Evolutionary conservation across 2,888 invertebrate genomes (phyloP), one percentile per base, ranked within the genome.

Genomic region (Gastracanthus pulcherrimus): DNA sequence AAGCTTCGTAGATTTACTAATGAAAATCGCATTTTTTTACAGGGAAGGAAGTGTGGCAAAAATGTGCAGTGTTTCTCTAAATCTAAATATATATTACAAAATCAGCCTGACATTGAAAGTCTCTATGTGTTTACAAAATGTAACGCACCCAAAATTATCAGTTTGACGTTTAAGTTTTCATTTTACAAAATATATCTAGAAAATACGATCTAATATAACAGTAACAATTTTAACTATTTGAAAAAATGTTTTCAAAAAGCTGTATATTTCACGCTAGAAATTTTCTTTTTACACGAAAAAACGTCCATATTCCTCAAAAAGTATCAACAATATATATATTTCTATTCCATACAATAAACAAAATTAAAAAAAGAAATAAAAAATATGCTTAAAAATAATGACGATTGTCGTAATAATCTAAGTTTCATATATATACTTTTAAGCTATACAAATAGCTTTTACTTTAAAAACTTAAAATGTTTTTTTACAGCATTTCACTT

Each of bases 361-460:
- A 62, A 45, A 62, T 62, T 45, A 74, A 64, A 75, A 75, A 62
- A 19, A 19, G 26, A 62, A 48, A 64, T 66, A 66, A 51, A 76
- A 76, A 76, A 66, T 64, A 36, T 9, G 3, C 75, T 76, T 76
- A 66, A 64, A 62, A 29, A 38, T 55, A 66, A 76, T 55, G 66
- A 76, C 75, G 75, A 38, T 76, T 76, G 66, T 76, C 75, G 29
- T 7, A 13, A 7, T 76, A 76, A 55, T 38, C 64, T 76, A 64
- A 36, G 41, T 29, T 76, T 34, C 62, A 16, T 16, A 62, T 62
- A 34, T 48, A 19, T 74, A 31, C 34, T 34, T 34, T 19, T 11
- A 4, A 55, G 36, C 62, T 62, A 62, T 36, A 31, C 11, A 3
- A 3, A 34, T 62, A 75, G 36, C 23, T 36, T 34, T 23, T 3